Evolutionary conservation across 1,140 invertebrate species (phyloP), one percentile per base, ranked within the genome.

Genomic region (Gryon sp.): DNA sequence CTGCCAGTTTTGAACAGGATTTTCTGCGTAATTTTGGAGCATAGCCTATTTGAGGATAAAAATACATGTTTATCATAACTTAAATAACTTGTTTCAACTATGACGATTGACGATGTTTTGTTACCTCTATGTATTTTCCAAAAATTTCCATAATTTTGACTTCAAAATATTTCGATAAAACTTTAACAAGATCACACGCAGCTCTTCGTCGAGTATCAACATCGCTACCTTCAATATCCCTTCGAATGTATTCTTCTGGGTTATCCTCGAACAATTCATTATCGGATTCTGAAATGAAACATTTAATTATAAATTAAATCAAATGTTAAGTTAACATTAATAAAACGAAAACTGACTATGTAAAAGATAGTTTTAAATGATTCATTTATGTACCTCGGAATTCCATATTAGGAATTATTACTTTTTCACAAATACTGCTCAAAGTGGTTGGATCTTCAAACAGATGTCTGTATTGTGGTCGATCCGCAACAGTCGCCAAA

Each of bases 201-300:
- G 98, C 95, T 79, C 98, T 90, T 40, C 98, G 92, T 59, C 98
- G 90, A 0, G 98, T 99, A 84, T 99, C 97, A 22, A 98, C 93
- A 89, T 99, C 98, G n/a, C 97, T 98, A 3, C 98, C 98, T 90
- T 99, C 98, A 70, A 99, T 97, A 89, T 99, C 98, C 40, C 97
- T 90, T 28, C 97, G 90, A 62, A 99, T 98, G 83, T 99, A 99
- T 89, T 99, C 98, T 86, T 99, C 98, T 0, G 98, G 96, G 88
- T 99, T 99, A 83, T 99, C 97, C 88, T 98, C 96, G 89, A 99
- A 99, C 24, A 98, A 84, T 89, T 99, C 98, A 87, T 96, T 94
- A 90, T 99, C 98, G 0, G 95, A 95, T 50, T 93, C 95, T 96
- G 80, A 6, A 88, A 82, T 76, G 55, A 45, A 68, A 78, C 28